These are phyloP conservation scores for Chaenogobius annularis DNA, from an alignment of 2,113 vertebrate species.

Conservation along the genomic window DNA sequence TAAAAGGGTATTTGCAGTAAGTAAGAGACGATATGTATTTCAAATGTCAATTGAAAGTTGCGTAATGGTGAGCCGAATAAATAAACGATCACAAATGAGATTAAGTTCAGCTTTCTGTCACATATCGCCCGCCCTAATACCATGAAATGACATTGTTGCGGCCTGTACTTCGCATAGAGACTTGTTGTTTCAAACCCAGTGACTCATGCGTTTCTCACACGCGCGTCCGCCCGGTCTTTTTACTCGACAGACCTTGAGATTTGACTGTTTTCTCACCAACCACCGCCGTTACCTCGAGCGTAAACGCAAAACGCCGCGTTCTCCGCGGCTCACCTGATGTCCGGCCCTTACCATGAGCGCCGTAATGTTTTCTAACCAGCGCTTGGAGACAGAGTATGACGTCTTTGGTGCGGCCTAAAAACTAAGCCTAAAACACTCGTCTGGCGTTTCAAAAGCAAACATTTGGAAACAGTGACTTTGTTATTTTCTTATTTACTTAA, in stretches of 20 bases:
- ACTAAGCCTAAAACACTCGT: not conserved
- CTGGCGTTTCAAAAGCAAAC: not conserved
- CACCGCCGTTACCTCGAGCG: not conserved
- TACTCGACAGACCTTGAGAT: not conserved
- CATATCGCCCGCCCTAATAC: not conserved
- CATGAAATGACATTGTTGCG: not conserved
- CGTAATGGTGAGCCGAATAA: too few species aligned
- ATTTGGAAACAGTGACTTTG: not conserved
- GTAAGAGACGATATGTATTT: too few species aligned
- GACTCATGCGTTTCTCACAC: conserved; percentile 1
- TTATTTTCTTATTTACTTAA: too few species aligned
- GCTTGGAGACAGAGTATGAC: not conserved
- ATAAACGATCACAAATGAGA: not conserved
- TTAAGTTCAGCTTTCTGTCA: too few species aligned
- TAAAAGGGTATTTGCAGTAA: too few species aligned
- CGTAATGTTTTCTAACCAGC: not conserved
- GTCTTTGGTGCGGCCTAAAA: not conserved
- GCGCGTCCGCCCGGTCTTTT: not conserved
- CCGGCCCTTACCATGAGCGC: not conserved
- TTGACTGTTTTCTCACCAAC: not conserved
- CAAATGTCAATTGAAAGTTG: too few species aligned
- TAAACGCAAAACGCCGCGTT: not conserved
- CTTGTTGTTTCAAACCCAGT: conserved; percentile 2
- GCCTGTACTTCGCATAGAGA: not conserved
- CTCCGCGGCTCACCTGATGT: not conserved